Conservation (phyloP, 2,113 vertebrate genomes). For the Burhinus bistriatus region DNA sequence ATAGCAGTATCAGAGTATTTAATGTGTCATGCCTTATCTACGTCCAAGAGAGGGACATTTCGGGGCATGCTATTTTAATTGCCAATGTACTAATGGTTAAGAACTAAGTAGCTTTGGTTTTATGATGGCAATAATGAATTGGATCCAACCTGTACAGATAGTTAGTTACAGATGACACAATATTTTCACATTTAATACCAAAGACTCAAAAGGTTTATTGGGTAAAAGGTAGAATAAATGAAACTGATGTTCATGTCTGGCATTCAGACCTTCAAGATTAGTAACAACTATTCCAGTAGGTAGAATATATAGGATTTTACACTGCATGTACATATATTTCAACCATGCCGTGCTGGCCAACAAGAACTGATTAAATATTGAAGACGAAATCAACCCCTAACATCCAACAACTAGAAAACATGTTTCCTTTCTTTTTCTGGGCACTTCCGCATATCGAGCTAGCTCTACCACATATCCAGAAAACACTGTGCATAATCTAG, state of each 20-base stretch:
- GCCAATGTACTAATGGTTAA: not conserved
- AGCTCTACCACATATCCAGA: not conserved
- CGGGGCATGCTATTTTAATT: not conserved
- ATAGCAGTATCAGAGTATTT: not conserved
- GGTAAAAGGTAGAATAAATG: not conserved
- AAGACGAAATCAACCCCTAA: not conserved
- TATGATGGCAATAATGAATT: not conserved
- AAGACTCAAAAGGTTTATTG: not conserved
- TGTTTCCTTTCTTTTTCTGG: not conserved
- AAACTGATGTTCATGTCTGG: not conserved
- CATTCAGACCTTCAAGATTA: not conserved
- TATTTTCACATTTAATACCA: not conserved
- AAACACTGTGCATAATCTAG: slow-evolving; percentile 3
- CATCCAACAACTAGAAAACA: not conserved
- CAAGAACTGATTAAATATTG: not conserved
- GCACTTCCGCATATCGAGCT: not conserved
- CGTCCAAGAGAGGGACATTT: not conserved
- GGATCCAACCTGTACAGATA: not conserved
- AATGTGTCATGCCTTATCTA: not conserved
- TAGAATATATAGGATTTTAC: not conserved
- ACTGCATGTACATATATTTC: not conserved
- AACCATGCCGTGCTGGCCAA: not conserved
- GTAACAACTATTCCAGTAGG: not conserved
- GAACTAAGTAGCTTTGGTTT: not conserved
- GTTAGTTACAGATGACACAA: not conserved